Evolutionary conservation across 2,797 vertebrate genomes (phyloP).

Genomic region (Sternarchorhynchus goeldii): DNA sequence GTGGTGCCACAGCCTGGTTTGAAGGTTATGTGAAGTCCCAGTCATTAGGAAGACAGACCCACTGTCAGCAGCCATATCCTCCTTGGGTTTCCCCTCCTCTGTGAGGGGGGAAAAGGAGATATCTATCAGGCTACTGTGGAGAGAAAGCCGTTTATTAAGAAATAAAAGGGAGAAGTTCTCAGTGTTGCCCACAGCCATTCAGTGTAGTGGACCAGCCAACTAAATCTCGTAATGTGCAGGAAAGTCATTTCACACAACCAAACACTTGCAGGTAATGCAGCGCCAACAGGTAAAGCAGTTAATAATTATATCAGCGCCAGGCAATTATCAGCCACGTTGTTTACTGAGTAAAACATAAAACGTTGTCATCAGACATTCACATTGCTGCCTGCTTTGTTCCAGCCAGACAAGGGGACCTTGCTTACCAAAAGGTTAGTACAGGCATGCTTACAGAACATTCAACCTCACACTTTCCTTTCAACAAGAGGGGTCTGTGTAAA

Average conservation of each 20-base stretch:
- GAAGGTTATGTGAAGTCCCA: slow-evolving; percentile 62
- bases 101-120: slow-evolving; percentile 38
- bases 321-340: not conserved
- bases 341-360: not conserved
- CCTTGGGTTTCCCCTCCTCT: slow-evolving; percentile 47
- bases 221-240: slow-evolving; percentile 7
- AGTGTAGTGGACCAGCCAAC: slow-evolving; percentile 26
- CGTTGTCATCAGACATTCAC: not conserved
- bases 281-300: not conserved
- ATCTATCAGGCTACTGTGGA: slow-evolving; percentile 54
- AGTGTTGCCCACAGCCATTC: slow-evolving; percentile 39
- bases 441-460: not conserved
- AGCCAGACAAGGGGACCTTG: not conserved
- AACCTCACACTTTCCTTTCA: slow-evolving; percentile 20
- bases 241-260: slow-evolving; percentile 10
- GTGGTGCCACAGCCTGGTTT: slow-evolving; percentile 55
- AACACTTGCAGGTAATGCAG: not conserved
- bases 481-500: slow-evolving; percentile 7
- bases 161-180: slow-evolving; percentile 56
- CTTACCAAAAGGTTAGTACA: not conserved
- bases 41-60: slow-evolving; percentile 64
- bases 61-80: slow-evolving; percentile 59
- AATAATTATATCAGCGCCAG: slow-evolving; percentile 8
- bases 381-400: not conserved
- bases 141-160: slow-evolving; percentile 56